Evolutionary conservation across 2,797 vertebrate genomes (phyloP), one percentile per base, ranked within the genome.

Genomic region (Hozukius guyotensis): DNA sequence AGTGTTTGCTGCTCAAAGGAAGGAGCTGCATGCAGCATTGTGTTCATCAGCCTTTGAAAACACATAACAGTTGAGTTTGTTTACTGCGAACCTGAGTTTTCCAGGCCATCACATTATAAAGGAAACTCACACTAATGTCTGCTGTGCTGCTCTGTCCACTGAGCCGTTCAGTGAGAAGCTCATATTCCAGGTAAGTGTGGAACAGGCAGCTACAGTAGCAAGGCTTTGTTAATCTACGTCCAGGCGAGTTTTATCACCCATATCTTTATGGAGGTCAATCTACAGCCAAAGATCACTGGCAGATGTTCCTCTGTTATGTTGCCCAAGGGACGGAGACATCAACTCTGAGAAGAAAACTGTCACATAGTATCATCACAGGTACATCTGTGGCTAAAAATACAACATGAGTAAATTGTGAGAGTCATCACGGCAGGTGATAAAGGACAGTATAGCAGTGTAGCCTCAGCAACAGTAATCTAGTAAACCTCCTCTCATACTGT

Each of bases 211-310:
- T 25, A 61, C 66, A 64, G 70, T 36, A 56, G 27, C 24, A 11
- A 55, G 52, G 60, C 53, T 76, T 36, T n/a, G 63, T 77, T 74
- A 68, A 86, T 80, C 64, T 74, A 62, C 31, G 27, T 34, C 64
- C 2, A 27, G 52, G 2, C 9, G 67, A 32, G 42, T 70, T 89
- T 79, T 83, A 86, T 87, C 68, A 74, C 57, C 75, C 18, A 53
- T 49, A 36, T 75, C 72, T 80, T 82, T 71, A 73, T 69, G 69
- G 36, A 66, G 60, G 24, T 22, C 29, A 24, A 70, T 73, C 49
- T 80, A 9, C 8, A 52, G 62, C 64, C 57, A 5, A 46, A 55
- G 78, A 66, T 63, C 49, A 72, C 57, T 52, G 70, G 59, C 34
- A 9, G 42, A 42, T 27, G 8, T 68, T 49, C 65, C n/a, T 61